A percentile compares a stretch with the other conserved stretches of the same genome.
Evolutionary conservation across 1,140 invertebrate genomes (phyloP).

Genomic region (Camponotus pennsylvanicus): DNA sequence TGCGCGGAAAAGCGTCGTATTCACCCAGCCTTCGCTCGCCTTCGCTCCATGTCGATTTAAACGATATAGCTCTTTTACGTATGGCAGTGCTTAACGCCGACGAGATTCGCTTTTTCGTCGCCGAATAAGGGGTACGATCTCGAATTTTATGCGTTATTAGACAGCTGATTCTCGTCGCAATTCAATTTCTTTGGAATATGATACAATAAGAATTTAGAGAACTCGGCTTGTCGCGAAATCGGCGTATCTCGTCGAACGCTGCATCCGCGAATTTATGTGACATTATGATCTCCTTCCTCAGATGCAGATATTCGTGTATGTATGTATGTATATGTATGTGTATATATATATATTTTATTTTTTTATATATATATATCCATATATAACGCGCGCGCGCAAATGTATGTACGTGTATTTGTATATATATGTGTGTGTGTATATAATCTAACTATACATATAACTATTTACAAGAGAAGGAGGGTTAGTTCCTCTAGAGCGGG

Average conservation of each 20-base stretch:
- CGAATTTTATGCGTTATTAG: background rate
- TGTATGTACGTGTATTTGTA: slow-evolving; percentile 49
- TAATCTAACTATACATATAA: slow-evolving; percentile 86
- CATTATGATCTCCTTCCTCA: slow-evolving; percentile 39
- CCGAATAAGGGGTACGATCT: background rate
- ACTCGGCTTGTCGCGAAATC: slow-evolving; percentile 13
- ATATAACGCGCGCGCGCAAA: slow-evolving; percentile 53
- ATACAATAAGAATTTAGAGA: background rate
- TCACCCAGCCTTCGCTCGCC: slow-evolving; percentile 63
- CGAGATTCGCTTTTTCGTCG: slow-evolving; percentile 37
- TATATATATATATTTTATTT: slow-evolving; percentile 47
- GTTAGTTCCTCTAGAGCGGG: slow-evolving; percentile 51
- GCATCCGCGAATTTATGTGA: slow-evolving; percentile 34
- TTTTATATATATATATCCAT: slow-evolving; percentile 28
- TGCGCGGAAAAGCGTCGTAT: slow-evolving; percentile 80
- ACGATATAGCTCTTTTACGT: slow-evolving; percentile 34
- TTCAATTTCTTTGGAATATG: slow-evolving; percentile 9
- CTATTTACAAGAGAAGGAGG: slow-evolving; percentile 84
- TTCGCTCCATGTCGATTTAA: slow-evolving; percentile 59
- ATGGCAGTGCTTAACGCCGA: slow-evolving; percentile 55
- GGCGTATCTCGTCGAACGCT: slow-evolving; percentile 42
- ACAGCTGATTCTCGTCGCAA: background rate
- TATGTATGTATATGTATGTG: slow-evolving; percentile 5
- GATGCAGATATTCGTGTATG: slow-evolving; percentile 47
- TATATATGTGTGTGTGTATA: slow-evolving; percentile 73